Evolutionary conservation across 2,113 vertebrate genomes (phyloP).

Genomic region (Jaculus jaculus): DNA sequence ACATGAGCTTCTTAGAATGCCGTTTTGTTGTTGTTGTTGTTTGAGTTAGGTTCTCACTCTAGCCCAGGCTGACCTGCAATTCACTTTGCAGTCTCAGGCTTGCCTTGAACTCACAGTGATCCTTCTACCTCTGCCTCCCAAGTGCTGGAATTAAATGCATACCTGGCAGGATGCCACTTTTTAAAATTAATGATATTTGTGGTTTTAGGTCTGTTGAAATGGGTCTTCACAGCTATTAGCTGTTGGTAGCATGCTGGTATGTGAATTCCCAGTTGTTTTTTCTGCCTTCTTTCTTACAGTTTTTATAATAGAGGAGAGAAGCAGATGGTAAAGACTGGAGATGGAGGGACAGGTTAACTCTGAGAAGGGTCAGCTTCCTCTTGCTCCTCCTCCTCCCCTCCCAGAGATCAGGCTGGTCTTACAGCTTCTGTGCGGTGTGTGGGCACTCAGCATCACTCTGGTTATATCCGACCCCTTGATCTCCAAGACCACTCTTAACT

Average conservation of each 20-base stretch:
- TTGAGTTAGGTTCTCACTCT: too few relatives aligned
- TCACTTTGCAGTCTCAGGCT: too few relatives aligned
- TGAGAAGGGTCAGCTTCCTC: background rate
- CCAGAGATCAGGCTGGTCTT: background rate
- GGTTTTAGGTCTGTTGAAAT: background rate
- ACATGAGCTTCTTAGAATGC: too few relatives aligned
- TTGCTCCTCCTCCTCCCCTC: background rate
- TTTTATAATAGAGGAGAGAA: background rate
- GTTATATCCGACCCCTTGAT: too few relatives aligned
- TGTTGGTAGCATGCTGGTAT: background rate
- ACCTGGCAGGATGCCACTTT: background rate
- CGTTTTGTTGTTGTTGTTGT: too few relatives aligned
- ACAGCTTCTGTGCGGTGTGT: background rate
- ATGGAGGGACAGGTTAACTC: background rate
- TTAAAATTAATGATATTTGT: background rate
- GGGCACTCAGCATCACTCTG: too few relatives aligned
- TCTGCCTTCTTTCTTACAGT: too few relatives aligned
- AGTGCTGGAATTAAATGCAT: too few relatives aligned
- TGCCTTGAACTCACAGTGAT: too few relatives aligned
- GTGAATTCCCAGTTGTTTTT: background rate
- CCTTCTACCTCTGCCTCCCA: too few relatives aligned
- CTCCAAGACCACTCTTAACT: fast-evolving
- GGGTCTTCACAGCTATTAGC: background rate
- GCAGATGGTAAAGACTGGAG: background rate
- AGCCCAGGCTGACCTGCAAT: too few relatives aligned